phyloP scores from a whole-genome alignment of 2,113 vertebrate genomes.

The Bubalus kerabau region DNA sequence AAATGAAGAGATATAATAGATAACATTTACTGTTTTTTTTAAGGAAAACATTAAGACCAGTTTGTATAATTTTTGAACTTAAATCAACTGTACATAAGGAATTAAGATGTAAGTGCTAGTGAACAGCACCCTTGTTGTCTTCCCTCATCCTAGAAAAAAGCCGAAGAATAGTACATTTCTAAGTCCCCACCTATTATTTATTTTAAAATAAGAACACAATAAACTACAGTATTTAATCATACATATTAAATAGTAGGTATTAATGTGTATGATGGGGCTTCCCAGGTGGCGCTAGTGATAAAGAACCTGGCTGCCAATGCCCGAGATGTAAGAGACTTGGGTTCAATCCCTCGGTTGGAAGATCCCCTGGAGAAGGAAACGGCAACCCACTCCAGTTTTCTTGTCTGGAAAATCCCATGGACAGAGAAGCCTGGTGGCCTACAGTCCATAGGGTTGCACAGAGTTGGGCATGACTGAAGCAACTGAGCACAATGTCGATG shows the following conservation, averaged over 20 bases:
- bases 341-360: background rate
- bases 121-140: background rate
- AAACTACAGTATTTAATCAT: background rate
- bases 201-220: conserved; percentile 36
- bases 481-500: background rate
- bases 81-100: background rate
- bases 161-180: background rate
- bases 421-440: background rate
- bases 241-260: background rate
- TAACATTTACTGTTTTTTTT: background rate
- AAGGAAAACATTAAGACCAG: background rate
- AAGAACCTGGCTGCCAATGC: background rate
- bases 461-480: background rate
- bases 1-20: background rate
- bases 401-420: background rate
- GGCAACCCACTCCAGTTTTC: background rate
- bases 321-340: background rate
- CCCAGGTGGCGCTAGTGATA: background rate
- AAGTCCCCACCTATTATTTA: background rate
- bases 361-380: background rate
- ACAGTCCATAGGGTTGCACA: background rate
- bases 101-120: background rate
- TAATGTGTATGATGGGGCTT: background rate
- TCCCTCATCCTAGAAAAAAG: background rate
- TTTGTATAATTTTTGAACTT: background rate